These are phyloP conservation scores for Pterostichus madidus DNA, from an alignment of 2,888 invertebrate species.

Conservation along the genomic window DNA sequence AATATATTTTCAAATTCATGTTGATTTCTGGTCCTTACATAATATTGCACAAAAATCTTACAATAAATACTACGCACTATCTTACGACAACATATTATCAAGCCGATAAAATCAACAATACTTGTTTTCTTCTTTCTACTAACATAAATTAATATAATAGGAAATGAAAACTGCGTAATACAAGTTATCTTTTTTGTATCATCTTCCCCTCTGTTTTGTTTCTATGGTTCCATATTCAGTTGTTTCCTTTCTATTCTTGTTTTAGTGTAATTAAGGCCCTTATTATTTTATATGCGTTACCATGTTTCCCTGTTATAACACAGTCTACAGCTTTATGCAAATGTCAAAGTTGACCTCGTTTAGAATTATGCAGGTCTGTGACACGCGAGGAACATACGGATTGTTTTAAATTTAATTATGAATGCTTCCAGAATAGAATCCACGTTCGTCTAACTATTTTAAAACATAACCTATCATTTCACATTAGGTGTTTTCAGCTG, in stretches of 20 bases:
- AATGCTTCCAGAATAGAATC: neutral
- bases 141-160: too few relatives aligned
- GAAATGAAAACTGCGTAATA: conserved; percentile 79
- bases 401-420: conserved; percentile 32
- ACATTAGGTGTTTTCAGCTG: too few relatives aligned
- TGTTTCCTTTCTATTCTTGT: neutral
- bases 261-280: neutral
- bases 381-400: conserved; percentile 9
- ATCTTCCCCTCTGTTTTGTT: conserved; percentile 8
- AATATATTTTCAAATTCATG: too few relatives aligned
- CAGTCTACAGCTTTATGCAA: conserved; percentile 22
- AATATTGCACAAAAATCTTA: too few relatives aligned
- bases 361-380: conserved; percentile 4
- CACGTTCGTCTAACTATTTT: neutral
- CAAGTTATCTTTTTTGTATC: neutral
- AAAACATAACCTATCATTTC: too few relatives aligned
- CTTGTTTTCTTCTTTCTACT: too few relatives aligned
- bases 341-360: conserved; percentile 35
- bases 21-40: too few relatives aligned
- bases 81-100: too few relatives aligned
- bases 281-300: conserved; percentile 24
- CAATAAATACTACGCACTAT: too few relatives aligned
- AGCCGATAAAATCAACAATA: too few relatives aligned
- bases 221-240: conserved; percentile 5
- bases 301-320: neutral